Percentiles rank a stretch among this genome's conserved stretches.
Conservation (phyloP, 2,888 invertebrate species). For the Chironomus riparius region DNA sequence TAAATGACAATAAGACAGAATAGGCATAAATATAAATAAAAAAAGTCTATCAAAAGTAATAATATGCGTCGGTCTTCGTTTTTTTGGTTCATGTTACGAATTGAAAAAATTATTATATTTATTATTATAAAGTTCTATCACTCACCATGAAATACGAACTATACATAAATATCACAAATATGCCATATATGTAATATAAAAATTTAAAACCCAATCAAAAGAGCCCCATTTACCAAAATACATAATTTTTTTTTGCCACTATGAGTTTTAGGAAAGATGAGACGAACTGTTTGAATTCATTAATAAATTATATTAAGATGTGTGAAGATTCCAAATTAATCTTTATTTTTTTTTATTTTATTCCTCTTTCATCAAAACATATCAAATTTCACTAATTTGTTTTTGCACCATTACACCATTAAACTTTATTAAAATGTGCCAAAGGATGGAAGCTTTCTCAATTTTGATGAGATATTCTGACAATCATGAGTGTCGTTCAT, state of each 20-base stretch:
- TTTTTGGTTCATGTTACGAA: too few relatives aligned
- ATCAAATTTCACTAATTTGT: too few relatives aligned
- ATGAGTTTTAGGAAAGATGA: neutral
- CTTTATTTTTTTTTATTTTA: neutral
- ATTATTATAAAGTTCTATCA: slow-evolving; percentile 10
- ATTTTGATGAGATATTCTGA: too few relatives aligned
- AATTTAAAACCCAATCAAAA: neutral
- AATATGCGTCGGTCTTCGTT: too few relatives aligned
- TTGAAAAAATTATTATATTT: neutral
- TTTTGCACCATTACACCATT: too few relatives aligned
- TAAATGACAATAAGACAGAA: neutral
- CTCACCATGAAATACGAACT: slow-evolving; percentile 27
- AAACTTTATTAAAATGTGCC: too few relatives aligned
- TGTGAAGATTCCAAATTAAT: neutral
- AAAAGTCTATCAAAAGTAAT: too few relatives aligned
- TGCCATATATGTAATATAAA: neutral
- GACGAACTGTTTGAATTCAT: neutral
- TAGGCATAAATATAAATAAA: too few relatives aligned
- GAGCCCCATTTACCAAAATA: slow-evolving; percentile 5
- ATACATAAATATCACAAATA: slow-evolving; percentile 22
- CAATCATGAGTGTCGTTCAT: too few relatives aligned
- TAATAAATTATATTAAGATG: neutral
- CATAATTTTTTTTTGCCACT: neutral
- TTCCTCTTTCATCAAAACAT: too few relatives aligned
- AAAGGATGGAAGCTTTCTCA: too few relatives aligned